Base-by-base conservation (phyloP, 35 echinoderm and acorn worm species). In the Ophioderma brevispina region DNA sequence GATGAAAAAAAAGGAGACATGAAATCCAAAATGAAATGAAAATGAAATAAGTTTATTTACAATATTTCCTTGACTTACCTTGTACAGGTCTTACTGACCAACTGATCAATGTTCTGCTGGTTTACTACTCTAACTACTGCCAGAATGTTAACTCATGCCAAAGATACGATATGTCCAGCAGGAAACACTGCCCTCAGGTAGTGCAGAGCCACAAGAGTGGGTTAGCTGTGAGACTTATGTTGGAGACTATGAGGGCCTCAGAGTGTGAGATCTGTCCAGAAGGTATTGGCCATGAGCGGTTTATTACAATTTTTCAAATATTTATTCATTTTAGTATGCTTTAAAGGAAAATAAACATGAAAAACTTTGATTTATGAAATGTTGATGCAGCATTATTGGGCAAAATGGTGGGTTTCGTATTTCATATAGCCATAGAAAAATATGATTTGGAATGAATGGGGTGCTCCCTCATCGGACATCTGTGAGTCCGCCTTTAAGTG, bases 91-190 rank as follows among this genome's bases (percentile, higher is more conserved):
- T 91, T 36, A 82, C 56, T 32, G 84, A 43, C 93, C 94, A 37
- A 95, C 96, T 33, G 93, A 64, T 33, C 34, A 78, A 0, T 98
- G 96, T 88, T 77, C 89, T 13, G 50, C 93, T 52, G 93, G 96
- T 1, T 98, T n/a, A n/a, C n/a, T n/a, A n/a, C n/a, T n/a, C n/a
- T n/a, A n/a, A 95, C 81, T 98, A 98, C 90, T 98, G 96, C 76
- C 96, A 93, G 25, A 49, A 21, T 23, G 87, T 94, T 93, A 1
- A 78, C 82, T n/a, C 46, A 87, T 30, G 82, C 93, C 46, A 98
- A 78, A 37, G 87, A 81, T 31, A 75, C 90, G 35, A 98, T 93
- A 40, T 98, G 96, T 84, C 96, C 96, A 43, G 81, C 87, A 32
- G 96, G 96, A 95, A 88, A 92, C 90, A 98, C 36, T 98, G 96